A percentile compares a stretch with the other conserved stretches of the same genome.
These are phyloP conservation scores for Aleiodes leptofemur DNA, from an alignment of 2,888 invertebrate species.

Conservation along the genomic window DNA sequence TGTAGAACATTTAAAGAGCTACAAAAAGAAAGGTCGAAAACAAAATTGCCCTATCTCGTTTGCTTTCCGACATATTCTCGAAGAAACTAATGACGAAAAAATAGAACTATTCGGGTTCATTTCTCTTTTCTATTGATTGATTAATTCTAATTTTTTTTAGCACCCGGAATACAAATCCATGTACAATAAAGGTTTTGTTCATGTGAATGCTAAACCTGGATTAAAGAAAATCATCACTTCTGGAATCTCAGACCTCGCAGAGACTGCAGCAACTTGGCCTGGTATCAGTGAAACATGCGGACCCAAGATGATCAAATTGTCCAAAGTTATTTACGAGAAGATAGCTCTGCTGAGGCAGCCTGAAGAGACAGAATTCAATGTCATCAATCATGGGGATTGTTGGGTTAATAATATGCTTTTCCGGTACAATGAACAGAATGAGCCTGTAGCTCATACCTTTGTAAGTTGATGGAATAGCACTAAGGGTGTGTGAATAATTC, in stretches of 20 bases:
- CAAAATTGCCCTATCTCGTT: too few species aligned
- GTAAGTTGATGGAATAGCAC: conserved; percentile 58
- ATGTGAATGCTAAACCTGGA: conserved; percentile 38
- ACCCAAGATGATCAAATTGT: conserved; percentile 59
- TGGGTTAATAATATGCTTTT: too few species aligned
- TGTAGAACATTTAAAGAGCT: too few species aligned
- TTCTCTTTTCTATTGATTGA: too few species aligned
- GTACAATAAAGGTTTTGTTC: conserved; percentile 61
- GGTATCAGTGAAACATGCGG: conserved; percentile 60
- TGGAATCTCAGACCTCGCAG: conserved; percentile 42
- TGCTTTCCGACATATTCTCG: too few species aligned
- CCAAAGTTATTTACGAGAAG: conserved; percentile 45
- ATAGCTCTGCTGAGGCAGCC: conserved; percentile 21
- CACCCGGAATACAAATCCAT: conserved; percentile 54
- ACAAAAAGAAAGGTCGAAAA: too few species aligned
- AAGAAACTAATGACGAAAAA: too few species aligned
- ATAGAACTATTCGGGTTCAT: too few species aligned
- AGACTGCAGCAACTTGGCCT: conserved; percentile 60
- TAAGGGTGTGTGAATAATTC: too few species aligned
- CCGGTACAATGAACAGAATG: conserved; percentile 61
- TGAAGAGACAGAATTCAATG: conserved; percentile 59
- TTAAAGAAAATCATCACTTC: conserved; percentile 54
- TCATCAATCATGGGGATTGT: too few species aligned
- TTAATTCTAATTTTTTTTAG: too few species aligned
- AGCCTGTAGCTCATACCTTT: conserved; percentile 65